Evolutionary conservation across 2,888 invertebrate genomes (phyloP), one percentile per base, ranked within the genome.

Genomic region (Pimpla rufipes): DNA sequence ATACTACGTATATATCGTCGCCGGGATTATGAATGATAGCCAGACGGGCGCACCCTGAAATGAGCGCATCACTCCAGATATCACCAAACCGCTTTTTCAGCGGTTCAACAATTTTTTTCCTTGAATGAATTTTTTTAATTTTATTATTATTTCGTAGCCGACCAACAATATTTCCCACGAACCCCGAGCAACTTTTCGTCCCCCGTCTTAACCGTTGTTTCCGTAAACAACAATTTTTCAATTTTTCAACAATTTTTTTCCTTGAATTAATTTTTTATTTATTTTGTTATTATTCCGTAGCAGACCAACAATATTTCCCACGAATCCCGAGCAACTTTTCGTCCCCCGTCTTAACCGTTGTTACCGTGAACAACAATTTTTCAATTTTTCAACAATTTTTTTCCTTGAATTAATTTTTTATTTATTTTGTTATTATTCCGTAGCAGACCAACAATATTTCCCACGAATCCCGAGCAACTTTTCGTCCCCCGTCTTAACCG

Each of bases 21-120:
- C 71, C 67, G 59, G 59, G 52, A 66, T 67, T 40, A 21, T 50
- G 45, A 45, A 52, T 67, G 71, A 45, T 16, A 45, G 66, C 59
- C 29, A 3, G 29, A 29, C 29, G 79, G 64, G 45, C 10, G 21
- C 47, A 35, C 23, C 29, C 47, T 59, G 66, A 40, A 47, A 52
- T 23, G 57, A 35, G 55, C 42, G 16, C n/a, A 42, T 55, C 23
- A 16, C 45, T 40, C n/a, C n/a, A 71, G 57, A 55, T 55, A 55
- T 55, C 23, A 29, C 52, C 23, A 23, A 8, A 59, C 13, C 13
- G 13, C 6, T 5, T 59, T 35, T 7, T 7, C n/a, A 7, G 16
- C 16, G 6, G 13, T 57, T 29, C 5, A 4, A 13, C 13, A 29
- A 35, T 7, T 3, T 57, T 57, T 57, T n/a, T n/a, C 23, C 11